Evolutionary conservation across 2,113 vertebrate species (phyloP), one percentile per base, ranked within the genome.

Genomic region (Bubo bubo): DNA sequence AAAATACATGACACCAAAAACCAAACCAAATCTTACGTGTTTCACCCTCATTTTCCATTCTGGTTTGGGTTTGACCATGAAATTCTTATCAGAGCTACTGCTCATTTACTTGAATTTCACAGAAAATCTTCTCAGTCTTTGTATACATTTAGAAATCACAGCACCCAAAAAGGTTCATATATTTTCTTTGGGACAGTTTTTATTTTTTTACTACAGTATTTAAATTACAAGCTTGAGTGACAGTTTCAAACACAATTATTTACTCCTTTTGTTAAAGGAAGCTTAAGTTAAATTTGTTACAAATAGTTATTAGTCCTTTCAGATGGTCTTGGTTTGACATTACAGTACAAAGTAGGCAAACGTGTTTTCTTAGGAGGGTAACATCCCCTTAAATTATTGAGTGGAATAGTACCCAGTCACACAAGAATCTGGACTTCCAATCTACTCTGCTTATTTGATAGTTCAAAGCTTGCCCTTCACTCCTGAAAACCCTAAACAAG

Each of bases 181-280:
- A 73, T 97, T 97, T 84, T 93, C 90, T 97, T 97, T 90, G 96
- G 98, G 97, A 97, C 91, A 92, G 81, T 91, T 96, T 97, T 96
- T 97, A 90, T 92, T 97, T 73, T 96, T 94, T 95, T 96, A 87
- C 95, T 97, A 94, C 92, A 97, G 80, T 90, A 92, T 95, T 96
- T 97, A 97, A 98, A 96, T 98, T 91, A 98, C 97, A 98, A 98
- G 96, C 95, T 95, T 91, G 71, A 88, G 95, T 97, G 89, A 98
- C 34, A 52, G 52, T 97, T 96, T 98, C 92, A 97, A 95, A 97
- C 79, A 98, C 92, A 98, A 95, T 88, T 94, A 86, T 97, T 97
- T 83, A 92, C 45, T 95, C 95, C 92, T 89, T 94, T 96, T 91
- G 59, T 63, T 91, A 93, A 95, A 93, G 76, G 90, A 90, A 83